Base-by-base conservation (phyloP, 2,888 invertebrate genomes). In the Tenthredo scrophulariae region DNA sequence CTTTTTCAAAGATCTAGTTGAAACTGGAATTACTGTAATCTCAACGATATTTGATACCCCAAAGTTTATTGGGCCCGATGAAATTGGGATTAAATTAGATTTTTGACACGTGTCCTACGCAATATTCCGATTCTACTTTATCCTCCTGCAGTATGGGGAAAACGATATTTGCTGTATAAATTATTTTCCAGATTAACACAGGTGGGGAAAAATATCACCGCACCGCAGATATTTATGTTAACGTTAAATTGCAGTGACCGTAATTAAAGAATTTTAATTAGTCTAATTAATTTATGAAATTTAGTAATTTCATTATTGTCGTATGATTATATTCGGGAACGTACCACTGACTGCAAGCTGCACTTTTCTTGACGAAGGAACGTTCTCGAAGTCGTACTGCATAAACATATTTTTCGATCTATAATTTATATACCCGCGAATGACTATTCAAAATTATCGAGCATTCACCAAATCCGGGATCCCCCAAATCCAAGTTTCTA, bases 351-450 rank as follows among this genome's bases (percentile, higher is more conserved):
- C n/a, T 43, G 40, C 40, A 22, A 22, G 22, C 9, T 18, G 37
- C 33, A 33, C n/a, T 10, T 43, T 5, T 43, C 72, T 40, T 9
- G 40, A 74, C 13, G 13, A 3, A 43, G 22, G 58, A 58, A n/a
- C 72, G 43, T 43, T 74, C 22, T 74, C n/a, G 2, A 74, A 43
- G 9, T 74, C 43, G 6, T 74, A 74, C 43, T 74, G 22, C 43
- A 74, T 74, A 22, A 74, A 43, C 26, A 22, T 40, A n/a, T 43
- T 43, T 54, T 26, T 29, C 18, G 77, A 15, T 4, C 33, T 29
- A 33, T 26, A 15, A 26, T 77, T 77, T 77, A 77, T 77, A 77
- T 77, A 77, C 50, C 15, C 29, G 18, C 29, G 18, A 29, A 77
- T 54, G 67, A 26, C 7, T 29, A 6, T 15, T 67, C 13, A 15